Conservation (phyloP, 2,888 invertebrate genomes). For the Brassicogethes aeneus region DNA sequence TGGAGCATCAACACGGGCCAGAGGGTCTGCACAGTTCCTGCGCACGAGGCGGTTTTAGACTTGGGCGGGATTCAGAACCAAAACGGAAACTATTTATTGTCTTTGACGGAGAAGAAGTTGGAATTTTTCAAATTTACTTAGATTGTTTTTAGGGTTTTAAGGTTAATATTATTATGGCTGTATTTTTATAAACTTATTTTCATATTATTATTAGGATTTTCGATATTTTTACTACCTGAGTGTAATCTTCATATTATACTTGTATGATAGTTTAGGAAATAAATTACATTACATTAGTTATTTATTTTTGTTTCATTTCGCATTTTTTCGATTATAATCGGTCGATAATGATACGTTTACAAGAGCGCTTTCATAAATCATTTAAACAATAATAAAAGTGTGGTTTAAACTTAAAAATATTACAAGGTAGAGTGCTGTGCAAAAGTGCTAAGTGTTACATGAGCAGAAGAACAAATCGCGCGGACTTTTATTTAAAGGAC, state of each 20-base stretch:
- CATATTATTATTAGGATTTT: neutral
- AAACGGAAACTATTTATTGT: constrained; percentile 49
- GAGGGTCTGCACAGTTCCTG: constrained; percentile 45
- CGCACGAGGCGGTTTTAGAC: constrained; percentile 59
- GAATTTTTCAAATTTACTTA: constrained; percentile 47
- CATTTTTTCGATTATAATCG: no score
- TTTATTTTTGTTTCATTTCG: no score
- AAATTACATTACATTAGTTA: no score
- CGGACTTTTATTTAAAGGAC: no score
- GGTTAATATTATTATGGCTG: neutral
- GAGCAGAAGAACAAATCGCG: no score
- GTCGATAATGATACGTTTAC: no score
- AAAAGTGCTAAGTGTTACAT: no score
- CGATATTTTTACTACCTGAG: neutral
- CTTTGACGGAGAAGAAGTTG: constrained; percentile 57
- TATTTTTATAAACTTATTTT: constrained; percentile 1
- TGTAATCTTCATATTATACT: constrained; percentile 1
- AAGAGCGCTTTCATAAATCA: no score
- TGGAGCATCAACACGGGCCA: constrained; percentile 53
- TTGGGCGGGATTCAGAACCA: constrained; percentile 50
- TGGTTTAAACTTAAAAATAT: no score
- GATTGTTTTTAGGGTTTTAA: neutral
- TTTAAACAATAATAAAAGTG: no score
- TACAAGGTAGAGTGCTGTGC: no score
- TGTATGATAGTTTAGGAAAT: no score